These are phyloP conservation scores for Acipenser ruthenus DNA, from an alignment of 2,797 vertebrate species.

Conservation along the genomic window DNA sequence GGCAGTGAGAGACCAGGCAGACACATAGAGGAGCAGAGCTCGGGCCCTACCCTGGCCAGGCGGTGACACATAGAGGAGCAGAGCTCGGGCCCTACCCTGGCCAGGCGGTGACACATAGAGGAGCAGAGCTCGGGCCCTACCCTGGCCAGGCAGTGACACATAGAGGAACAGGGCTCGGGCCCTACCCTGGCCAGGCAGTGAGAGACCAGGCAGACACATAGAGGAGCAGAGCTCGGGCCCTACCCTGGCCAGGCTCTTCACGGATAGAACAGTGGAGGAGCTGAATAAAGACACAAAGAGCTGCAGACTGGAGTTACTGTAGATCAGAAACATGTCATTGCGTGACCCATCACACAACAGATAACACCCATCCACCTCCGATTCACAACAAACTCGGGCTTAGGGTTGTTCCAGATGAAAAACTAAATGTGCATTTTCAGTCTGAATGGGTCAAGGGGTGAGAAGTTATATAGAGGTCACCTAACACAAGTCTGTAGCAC, in stretches of 20 bases:
- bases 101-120: background rate
- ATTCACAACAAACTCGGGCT: too few relatives aligned
- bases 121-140: constrained; percentile 17
- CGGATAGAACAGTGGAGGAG: too few relatives aligned
- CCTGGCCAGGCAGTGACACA: background rate
- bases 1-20: background rate
- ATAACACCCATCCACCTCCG: too few relatives aligned
- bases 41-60: constrained; percentile 21
- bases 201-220: background rate
- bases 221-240: constrained; percentile 12
- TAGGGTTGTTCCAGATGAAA: too few relatives aligned
- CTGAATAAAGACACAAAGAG: too few relatives aligned
- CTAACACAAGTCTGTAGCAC: too few relatives aligned
- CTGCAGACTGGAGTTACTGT: too few relatives aligned
- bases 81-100: constrained; percentile 17
- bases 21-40: background rate
- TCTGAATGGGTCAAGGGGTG: too few relatives aligned
- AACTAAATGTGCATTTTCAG: too few relatives aligned
- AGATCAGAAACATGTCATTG: too few relatives aligned
- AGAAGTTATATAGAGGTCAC: too few relatives aligned
- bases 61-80: background rate
- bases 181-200: constrained; percentile 17
- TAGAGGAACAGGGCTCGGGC: constrained; percentile 13
- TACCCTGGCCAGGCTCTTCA: constrained; percentile 10
- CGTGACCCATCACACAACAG: too few relatives aligned